A percentile compares a stretch with the other conserved stretches of the same genome.
These are phyloP conservation scores for Microctenopoma lineatum DNA, from an alignment of 2,797 vertebrate genomes.

Conservation along the genomic window DNA sequence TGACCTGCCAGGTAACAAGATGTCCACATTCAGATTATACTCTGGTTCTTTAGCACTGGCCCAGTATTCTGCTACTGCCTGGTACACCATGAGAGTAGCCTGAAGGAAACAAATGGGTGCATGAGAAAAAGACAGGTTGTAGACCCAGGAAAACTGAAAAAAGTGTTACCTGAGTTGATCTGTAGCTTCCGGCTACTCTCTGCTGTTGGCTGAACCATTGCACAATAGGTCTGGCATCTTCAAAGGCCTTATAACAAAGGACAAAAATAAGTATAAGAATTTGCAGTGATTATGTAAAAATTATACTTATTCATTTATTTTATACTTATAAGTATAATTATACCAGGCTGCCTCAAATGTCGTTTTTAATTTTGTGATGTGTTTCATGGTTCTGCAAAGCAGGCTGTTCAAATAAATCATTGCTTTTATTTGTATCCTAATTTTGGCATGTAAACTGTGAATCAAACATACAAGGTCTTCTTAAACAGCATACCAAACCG, in stretches of 20 bases:
- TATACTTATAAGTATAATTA: too few species aligned
- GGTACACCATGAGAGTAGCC: conserved; percentile 91
- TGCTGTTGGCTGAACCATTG: conserved; percentile 86
- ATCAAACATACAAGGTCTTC: too few species aligned
- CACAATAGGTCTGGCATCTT: conserved; percentile 60
- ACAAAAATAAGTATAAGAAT: background rate
- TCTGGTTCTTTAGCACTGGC: conserved; percentile 39
- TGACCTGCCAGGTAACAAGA: conserved; percentile 80
- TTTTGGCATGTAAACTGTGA: too few species aligned
- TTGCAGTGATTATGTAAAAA: too few species aligned
- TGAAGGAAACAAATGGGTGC: conserved; percentile 46
- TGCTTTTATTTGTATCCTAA: too few species aligned
- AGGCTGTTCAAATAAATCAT: too few species aligned
- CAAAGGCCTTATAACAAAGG: conserved; percentile 38
- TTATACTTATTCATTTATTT: too few species aligned
- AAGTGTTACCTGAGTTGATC: conserved; percentile 87
- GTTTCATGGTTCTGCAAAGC: too few species aligned
- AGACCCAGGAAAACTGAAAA: background rate
- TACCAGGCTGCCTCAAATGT: too few species aligned
- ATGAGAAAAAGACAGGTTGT: too few species aligned
- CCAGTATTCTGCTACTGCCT: conserved; percentile 87
- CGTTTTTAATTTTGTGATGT: too few species aligned
- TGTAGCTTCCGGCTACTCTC: conserved; percentile 76
- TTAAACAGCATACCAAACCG: too few species aligned
- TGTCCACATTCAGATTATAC: conserved; percentile 82